Evolutionary conservation across 2,888 invertebrate species (phyloP).

Genomic region (Oscheius sp.): DNA sequence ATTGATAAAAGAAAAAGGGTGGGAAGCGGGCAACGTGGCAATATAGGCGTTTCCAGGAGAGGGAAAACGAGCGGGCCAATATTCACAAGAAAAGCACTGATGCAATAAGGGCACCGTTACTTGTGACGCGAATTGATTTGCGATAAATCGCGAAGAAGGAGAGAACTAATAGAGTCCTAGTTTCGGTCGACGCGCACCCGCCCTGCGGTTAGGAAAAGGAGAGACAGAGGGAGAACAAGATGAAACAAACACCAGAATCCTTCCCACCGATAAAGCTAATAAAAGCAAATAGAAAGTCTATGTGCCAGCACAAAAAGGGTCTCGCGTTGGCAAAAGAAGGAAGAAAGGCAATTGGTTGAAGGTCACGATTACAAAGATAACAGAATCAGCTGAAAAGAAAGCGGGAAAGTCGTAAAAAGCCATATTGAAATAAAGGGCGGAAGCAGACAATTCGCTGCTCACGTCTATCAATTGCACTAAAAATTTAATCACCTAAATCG

Average conservation of each 20-base stretch:
- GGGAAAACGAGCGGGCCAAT: too few species aligned
- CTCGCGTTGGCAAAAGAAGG: not conserved
- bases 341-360: too few species aligned
- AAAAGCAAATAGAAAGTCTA: slow-evolving; percentile 9
- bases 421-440: not conserved
- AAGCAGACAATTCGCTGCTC: too few species aligned
- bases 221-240: not conserved
- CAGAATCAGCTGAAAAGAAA: not conserved
- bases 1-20: not conserved
- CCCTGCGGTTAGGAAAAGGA: not conserved
- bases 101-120: not conserved
- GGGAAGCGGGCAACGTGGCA: not conserved
- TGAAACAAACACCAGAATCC: slow-evolving; percentile 8
- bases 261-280: slow-evolving; percentile 8
- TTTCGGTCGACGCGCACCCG: too few species aligned
- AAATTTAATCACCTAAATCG: not conserved
- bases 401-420: not conserved
- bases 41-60: not conserved
- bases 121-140: not conserved
- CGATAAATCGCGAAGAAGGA: not conserved
- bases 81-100: not conserved
- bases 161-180: too few species aligned
- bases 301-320: not conserved
- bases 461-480: too few species aligned
- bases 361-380: too few species aligned